Base-by-base conservation (phyloP, 2,797 vertebrate species). In the Varecia variegata region DNA sequence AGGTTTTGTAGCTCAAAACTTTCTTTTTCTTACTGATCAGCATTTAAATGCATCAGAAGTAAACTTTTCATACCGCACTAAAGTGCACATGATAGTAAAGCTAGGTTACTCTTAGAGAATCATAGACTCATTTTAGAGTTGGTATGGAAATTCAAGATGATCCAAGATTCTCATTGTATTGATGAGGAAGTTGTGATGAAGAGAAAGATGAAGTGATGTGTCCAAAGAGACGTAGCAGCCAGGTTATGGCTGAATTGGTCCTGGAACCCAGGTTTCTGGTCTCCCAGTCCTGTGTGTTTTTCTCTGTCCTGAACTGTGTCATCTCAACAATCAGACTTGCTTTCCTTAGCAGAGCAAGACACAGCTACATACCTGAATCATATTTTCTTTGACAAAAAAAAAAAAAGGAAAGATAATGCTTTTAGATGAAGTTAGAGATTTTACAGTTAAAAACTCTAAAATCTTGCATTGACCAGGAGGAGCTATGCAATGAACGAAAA, bases 31-130 rank as follows among this genome's bases (percentile, higher is more conserved):
- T 40, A 0, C 62, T 17, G 70, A 62, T 65, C 12, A 92, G 20
- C 68, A 96, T 90, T 93, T 94, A 93, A 87, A 54, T 77, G 52
- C 21, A 40, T 0, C 3, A 71, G 79, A 92, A 96, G 95, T 32
- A 81, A 87, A 67, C 68, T 47, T 56, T 71, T 89, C n/a, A 92
- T 40, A 91, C 80, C 92, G 88, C 92, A 68, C 47, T 92, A 56
- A 95, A 90, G 62, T 25, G 45, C 5, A 8, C 0, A 0, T 20
- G 52, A 6, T 47, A 62, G 54, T 38, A 86, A 45, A 74, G n/a
- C 6, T 9, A 88, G 52, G 2, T 27, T 90, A 6, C 2, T 87
- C 35, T 25, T 87, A 71, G 68, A 71, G 58, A 35, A 14, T 43
- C 5, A 7, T 21, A 32, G 56, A 25, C 40, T 67, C n/a, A 14